Base-by-base conservation (phyloP, 2,888 invertebrate genomes). In the Hartigia nigra region DNA sequence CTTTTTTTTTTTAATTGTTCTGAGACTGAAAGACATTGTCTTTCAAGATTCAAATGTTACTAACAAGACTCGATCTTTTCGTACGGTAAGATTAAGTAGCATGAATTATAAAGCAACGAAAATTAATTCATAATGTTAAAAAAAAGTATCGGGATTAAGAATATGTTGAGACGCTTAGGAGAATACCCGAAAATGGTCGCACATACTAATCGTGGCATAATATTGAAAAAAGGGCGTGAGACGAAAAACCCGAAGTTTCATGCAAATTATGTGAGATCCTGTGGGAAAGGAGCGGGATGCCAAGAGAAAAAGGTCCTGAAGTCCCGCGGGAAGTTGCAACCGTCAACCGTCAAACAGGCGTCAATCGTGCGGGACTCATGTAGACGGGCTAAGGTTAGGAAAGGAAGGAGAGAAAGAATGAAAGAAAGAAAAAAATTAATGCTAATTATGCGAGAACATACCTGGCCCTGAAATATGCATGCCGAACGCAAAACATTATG, bases 361-460 rank as follows among this genome's bases (percentile, higher is more conserved):
- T 55, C 39, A 55, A 55, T 55, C 39, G 39, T 55, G 39, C 39
- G 39, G 39, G 14, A 55, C 39, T 5, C 39, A 55, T 0, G 39
- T 35, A 74, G 32, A 74, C 36, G 34, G 74, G 34, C 35, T n/a
- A n/a, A 36, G 34, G 34, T 31, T 31, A 31, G 34, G 36, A 74
- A 12, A 74, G 23, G 37, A 23, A 36, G 34, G 34, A 34, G 4
- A 3, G 37, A 34, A 11, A 34, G 74, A 74, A 34, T 31, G 74
- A 31, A 34, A 74, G 74, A 31, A 34, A n/a, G 74, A 87, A 87
- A 88, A 89, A 87, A 88, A 84, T 84, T 84, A 84, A 83, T 86
- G 86, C 87, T 89, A 89, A 89, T 89, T 89, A 89, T 89, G 88
- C 88, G 86, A 89, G 88, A 87, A 88, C 86, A 87, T 89, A 89